These are phyloP conservation scores for Zeugodacus cucurbitae DNA, from an alignment of 1,140 invertebrate species.

Conservation along the genomic window DNA sequence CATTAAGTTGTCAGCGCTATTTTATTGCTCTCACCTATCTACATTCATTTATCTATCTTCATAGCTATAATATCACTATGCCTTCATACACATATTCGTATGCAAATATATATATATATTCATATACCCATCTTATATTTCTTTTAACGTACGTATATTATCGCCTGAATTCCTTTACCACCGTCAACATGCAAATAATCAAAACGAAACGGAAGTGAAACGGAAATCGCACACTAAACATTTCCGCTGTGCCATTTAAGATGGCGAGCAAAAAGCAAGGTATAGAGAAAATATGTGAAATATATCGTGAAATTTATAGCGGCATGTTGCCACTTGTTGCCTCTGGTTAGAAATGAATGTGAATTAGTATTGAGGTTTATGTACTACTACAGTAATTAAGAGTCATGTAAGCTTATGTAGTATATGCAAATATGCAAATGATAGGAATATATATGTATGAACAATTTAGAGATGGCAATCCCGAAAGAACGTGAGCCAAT, in stretches of 20 bases:
- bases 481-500: background rate
- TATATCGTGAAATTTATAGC: background rate
- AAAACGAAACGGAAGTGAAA: background rate
- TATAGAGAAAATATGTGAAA: background rate
- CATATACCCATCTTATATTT: background rate
- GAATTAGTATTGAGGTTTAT: background rate
- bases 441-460: background rate
- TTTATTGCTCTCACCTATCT: background rate
- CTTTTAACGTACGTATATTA: background rate
- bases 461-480: background rate
- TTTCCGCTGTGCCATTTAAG: conserved; percentile 19
- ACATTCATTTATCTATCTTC: background rate
- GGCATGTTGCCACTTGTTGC: background rate
- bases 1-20: background rate
- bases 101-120: background rate
- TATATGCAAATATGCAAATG: background rate
- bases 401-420: background rate
- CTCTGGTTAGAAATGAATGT: background rate
- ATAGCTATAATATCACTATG: no score
- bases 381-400: background rate
- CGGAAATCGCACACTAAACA: conserved; percentile 3
- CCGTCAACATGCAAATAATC: background rate
- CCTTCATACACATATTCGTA: background rate
- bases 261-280: background rate
- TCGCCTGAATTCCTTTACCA: background rate